phyloP scores from a whole-genome alignment of 2,113 vertebrate species.

The Vicugna pacos region DNA sequence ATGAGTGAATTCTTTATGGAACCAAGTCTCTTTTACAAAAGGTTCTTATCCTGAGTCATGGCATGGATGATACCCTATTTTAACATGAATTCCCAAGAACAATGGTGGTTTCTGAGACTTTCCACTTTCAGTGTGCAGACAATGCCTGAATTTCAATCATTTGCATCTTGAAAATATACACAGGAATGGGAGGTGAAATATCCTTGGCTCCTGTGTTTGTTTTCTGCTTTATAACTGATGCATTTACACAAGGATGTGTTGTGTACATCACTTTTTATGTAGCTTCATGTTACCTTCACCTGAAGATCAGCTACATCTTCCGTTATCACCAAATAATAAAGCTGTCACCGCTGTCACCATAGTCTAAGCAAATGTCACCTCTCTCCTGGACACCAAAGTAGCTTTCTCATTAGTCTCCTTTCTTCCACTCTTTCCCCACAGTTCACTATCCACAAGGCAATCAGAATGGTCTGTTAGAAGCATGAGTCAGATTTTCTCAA shows the following conservation, averaged over 20 bases:
- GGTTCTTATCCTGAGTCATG: not conserved
- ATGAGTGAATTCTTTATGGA: not conserved
- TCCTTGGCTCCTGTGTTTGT: not conserved
- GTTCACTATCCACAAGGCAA: not conserved
- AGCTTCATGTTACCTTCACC: conserved; percentile 40
- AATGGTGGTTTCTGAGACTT: conserved; percentile 10
- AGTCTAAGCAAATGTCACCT: not conserved
- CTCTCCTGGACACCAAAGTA: not conserved
- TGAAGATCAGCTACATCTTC: not conserved
- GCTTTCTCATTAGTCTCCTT: not conserved
- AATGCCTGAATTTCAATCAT: conserved; percentile 3
- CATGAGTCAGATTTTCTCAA: not conserved
- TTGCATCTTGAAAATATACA: not conserved
- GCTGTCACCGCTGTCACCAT: not conserved
- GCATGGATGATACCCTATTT: not conserved
- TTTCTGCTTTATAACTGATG: conserved; percentile 41
- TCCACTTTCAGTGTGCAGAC: not conserved
- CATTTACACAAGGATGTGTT: not conserved
- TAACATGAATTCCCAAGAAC: not conserved
- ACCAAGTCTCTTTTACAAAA: not conserved
- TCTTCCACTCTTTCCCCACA: not conserved
- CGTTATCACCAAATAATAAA: conserved; percentile 20
- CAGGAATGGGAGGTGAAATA: not conserved
- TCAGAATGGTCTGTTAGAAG: conserved; percentile 25
- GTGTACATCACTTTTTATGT: conserved; percentile 4